Conservation (phyloP, 1,140 invertebrate species). For the Calephelis virginiensis region DNA sequence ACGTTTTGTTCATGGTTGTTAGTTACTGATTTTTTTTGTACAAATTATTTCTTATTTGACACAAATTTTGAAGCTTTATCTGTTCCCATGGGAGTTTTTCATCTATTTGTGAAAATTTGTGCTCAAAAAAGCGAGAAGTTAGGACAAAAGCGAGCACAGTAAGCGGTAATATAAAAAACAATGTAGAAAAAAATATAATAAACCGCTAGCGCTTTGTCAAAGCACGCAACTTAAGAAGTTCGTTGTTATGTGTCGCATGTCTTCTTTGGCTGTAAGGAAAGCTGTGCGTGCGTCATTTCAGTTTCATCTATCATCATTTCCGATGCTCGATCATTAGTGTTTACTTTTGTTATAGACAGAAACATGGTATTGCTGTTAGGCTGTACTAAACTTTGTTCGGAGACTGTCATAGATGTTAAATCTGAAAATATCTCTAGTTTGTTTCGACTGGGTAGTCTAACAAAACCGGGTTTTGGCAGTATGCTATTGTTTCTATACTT, state of each 20-base stretch:
- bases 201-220: conserved; percentile 10
- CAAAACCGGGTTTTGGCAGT: too few species aligned
- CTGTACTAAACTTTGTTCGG: conserved; percentile 29
- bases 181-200: conserved; percentile 3
- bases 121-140: neutral
- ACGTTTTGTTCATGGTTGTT: neutral
- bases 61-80: neutral
- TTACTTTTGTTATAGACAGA: conserved; percentile 57
- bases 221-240: conserved; percentile 30
- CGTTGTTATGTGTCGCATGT: conserved; percentile 49
- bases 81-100: neutral
- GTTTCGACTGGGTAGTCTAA: neutral
- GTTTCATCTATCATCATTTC: conserved; percentile 74
- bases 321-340: conserved; percentile 72
- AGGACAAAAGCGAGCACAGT: neutral
- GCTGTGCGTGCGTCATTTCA: conserved; percentile 64
- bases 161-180: neutral
- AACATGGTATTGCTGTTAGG: conserved; percentile 71
- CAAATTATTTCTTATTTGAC: neutral
- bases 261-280: conserved; percentile 42
- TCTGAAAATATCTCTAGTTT: neutral
- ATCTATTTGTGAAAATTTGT: neutral
- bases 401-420: neutral
- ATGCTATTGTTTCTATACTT: too few species aligned
- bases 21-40: neutral